Evolutionary conservation across 1,140 invertebrate genomes (phyloP).

Genomic region (Drosophila guanche): DNA sequence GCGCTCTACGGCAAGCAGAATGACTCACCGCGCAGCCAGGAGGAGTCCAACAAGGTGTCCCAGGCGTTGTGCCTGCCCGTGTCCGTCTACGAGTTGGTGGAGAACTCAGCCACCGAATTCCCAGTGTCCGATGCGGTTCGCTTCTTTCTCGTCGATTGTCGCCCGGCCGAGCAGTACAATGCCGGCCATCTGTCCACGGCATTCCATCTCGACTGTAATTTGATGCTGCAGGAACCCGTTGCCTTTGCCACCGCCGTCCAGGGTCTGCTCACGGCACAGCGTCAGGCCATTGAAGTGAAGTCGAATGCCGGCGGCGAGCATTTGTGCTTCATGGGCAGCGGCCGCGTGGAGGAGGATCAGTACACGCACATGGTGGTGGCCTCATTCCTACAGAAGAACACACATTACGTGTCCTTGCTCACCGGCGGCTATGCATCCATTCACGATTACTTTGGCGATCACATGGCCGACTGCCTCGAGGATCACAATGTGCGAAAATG

Average conservation of each 20-base stretch:
- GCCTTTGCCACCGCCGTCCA: slow-evolving; percentile 97
- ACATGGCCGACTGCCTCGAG: slow-evolving; percentile 90
- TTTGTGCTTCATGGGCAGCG: slow-evolving; percentile 98
- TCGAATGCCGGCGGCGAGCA: slow-evolving; percentile 97
- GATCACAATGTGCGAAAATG: slow-evolving; percentile 92
- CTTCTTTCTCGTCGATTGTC: slow-evolving; percentile 98
- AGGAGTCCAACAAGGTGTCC: slow-evolving; percentile 72
- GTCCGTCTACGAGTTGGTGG: slow-evolving; percentile 93
- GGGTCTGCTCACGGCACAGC: slow-evolving; percentile 94
- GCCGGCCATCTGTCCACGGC: slow-evolving; percentile 97
- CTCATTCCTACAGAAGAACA: slow-evolving; percentile 97
- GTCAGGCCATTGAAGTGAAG: slow-evolving; percentile 93
- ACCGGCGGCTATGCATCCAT: slow-evolving; percentile 96
- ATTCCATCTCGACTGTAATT: slow-evolving; percentile 98
- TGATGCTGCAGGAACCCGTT: slow-evolving; percentile 98
- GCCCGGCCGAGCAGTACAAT: slow-evolving; percentile 98
- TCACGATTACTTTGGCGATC: slow-evolving; percentile 92
- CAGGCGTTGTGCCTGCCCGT: slow-evolving; percentile 95
- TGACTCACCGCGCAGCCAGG: slow-evolving; percentile 62
- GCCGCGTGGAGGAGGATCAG: slow-evolving; percentile 96
- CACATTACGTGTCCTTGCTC: slow-evolving; percentile 95
- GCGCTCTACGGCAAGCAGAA: slow-evolving; percentile 84
- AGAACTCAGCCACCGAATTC: slow-evolving; percentile 89
- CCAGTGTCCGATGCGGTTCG: slow-evolving; percentile 87
- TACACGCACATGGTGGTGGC: slow-evolving; percentile 99